phyloP scores from a whole-genome alignment of 2,888 invertebrate species.

The Tenodera sinensis region DNA sequence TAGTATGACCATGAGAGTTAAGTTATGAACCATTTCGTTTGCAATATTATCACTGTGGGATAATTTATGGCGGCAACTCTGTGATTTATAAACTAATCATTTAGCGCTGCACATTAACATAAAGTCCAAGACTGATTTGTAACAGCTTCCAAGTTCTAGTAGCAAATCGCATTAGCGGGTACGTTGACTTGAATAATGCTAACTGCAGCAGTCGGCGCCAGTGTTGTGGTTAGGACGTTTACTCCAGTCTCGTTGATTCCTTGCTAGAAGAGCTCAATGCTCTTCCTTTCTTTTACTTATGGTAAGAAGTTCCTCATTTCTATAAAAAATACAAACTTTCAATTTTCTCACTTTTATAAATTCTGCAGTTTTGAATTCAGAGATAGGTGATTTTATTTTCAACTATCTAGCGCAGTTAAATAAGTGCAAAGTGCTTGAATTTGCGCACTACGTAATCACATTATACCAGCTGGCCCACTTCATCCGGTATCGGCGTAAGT shows the following conservation, averaged over 20 bases:
- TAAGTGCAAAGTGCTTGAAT: no score
- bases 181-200: not conserved
- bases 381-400: no score
- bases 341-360: no score
- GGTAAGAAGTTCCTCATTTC: no score
- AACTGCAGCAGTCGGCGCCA: not conserved
- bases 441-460: no score
- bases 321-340: no score
- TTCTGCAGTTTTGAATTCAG: no score
- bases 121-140: not conserved
- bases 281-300: no score
- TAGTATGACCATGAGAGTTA: not conserved
- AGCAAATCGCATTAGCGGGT: not conserved
- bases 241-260: not conserved
- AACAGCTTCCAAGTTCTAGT: not conserved
- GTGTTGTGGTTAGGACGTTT: not conserved
- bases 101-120: not conserved
- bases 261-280: not conserved
- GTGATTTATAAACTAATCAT: not conserved
- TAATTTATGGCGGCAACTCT: not conserved
- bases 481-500: no score
- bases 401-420: no score
- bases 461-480: no score
- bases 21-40: not conserved
- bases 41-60: not conserved